Conservation (phyloP, 1,140 invertebrate genomes). For the Drosophila guanche region DNA sequence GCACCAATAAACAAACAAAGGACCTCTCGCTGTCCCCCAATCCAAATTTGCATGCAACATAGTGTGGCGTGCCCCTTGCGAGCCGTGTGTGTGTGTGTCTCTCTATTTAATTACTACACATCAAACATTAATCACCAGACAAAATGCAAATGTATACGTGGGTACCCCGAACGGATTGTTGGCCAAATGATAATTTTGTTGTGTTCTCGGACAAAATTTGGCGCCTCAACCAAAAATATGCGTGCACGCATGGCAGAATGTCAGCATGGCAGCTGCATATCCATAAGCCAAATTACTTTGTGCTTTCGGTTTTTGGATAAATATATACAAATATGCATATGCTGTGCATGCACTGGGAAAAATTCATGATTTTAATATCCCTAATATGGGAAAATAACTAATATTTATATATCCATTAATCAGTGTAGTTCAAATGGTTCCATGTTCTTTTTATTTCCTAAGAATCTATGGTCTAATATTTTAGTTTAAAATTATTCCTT, state of each 20-base stretch:
- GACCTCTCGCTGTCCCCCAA: conserved; percentile 2
- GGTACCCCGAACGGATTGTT: conserved; percentile 38
- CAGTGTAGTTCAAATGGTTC: no score
- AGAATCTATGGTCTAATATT: no score
- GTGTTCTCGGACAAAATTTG: conserved; percentile 54
- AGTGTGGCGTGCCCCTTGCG: not conserved
- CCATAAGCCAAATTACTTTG: conserved; percentile 73
- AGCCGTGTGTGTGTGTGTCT: conserved; percentile 7
- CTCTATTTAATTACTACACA: conserved; percentile 74
- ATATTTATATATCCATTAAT: no score
- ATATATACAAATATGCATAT: conserved; percentile 15
- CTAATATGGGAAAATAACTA: no score
- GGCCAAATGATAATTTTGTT: conserved; percentile 74
- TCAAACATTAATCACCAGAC: conserved; percentile 80
- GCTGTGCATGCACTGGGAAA: no score
- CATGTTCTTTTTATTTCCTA: no score
- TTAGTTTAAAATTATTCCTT: no score
- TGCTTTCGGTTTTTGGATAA: conserved; percentile 20
- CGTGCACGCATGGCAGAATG: not conserved
- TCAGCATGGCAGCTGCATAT: conserved; percentile 7
- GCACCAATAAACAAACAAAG: conserved; percentile 20
- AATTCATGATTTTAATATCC: no score
- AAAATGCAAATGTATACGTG: conserved; percentile 56
- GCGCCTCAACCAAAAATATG: conserved; percentile 44
- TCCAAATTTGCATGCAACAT: conserved; percentile 63